phyloP scores from a whole-genome alignment of 2,797 vertebrate genomes.

The Sebastes goodei region DNA sequence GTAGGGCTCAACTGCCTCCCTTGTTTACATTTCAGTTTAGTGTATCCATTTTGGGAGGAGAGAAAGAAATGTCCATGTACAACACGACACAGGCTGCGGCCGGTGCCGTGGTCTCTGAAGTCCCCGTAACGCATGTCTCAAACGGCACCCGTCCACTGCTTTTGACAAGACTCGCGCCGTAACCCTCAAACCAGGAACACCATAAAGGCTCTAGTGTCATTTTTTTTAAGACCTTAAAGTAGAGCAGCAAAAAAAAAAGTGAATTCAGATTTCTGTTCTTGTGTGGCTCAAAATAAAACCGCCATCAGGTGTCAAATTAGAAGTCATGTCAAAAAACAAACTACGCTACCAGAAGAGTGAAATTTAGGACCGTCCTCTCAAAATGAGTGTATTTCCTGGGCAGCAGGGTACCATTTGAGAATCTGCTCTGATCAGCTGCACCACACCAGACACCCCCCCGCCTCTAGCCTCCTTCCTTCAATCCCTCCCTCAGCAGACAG shows the following conservation, averaged over 20 bases:
- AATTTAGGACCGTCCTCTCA: slow-evolving; percentile 42
- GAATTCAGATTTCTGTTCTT: slow-evolving; percentile 15
- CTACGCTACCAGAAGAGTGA: slow-evolving; percentile 10
- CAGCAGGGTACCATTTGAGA: slow-evolving; percentile 61
- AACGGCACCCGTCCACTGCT: slow-evolving; percentile 40
- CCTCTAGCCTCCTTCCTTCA: not conserved
- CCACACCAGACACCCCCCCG: not conserved
- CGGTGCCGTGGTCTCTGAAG: slow-evolving; percentile 11
- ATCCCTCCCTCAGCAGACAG: slow-evolving; percentile 72
- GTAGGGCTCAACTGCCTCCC: slow-evolving; percentile 40
- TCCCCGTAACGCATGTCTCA: slow-evolving; percentile 29
- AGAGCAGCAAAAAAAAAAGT: slow-evolving; percentile 22
- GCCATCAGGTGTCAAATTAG: slow-evolving; percentile 25
- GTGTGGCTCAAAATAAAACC: slow-evolving; percentile 26
- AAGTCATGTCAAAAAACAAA: slow-evolving; percentile 9
- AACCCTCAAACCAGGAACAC: slow-evolving; percentile 24
- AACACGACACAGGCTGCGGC: slow-evolving; percentile 37
- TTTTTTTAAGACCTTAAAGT: slow-evolving; percentile 55
- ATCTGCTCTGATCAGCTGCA: slow-evolving; percentile 38
- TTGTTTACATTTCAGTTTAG: slow-evolving; percentile 62
- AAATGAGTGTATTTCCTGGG: slow-evolving; percentile 45
- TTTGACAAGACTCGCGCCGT: slow-evolving; percentile 26
- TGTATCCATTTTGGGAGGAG: slow-evolving; percentile 43
- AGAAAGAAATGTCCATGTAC: slow-evolving; percentile 50
- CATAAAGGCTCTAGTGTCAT: slow-evolving; percentile 30